Base-by-base conservation (phyloP, 2,113 vertebrate genomes). In the Triplophysa tibetana region DNA sequence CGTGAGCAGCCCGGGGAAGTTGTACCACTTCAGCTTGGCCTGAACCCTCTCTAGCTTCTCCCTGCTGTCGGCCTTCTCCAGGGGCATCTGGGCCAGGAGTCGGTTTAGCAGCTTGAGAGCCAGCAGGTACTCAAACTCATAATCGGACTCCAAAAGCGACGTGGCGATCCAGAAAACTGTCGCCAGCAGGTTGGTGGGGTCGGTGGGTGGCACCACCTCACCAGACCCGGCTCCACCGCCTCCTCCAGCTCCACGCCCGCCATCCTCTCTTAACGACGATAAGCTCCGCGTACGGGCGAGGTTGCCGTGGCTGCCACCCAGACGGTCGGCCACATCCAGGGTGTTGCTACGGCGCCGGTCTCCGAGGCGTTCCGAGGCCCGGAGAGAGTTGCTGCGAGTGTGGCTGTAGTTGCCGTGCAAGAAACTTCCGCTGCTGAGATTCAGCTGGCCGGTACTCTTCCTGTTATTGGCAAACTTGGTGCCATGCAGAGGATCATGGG, bases 131-230 rank as follows among this genome's bases (percentile, higher is more conserved):
- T 99, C 98, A 45, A 98, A 98, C 82, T 99, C 98, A 1, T 99
- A 99, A 91, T 99, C 98, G 0, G 98, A 99, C 90, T 99, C 98
- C 0, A 99, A 88, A 75, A 99, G 90, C 0, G 98, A 99, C 1
- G 95, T 87, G 10, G 96, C 97, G 65, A 99, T 99, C 98, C 98
- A 99, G 88, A 99, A 99, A 66, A 99, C 95, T 7, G 95, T 98
- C 82, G 97, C 97, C 96, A 99, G 94, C 90, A 99, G 90, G 86
- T 95, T 97, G 45, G 94, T 86, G 21, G 97, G 98, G 89, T 98
- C 97, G 85, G 95, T 95, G 69, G 96, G 92, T 41, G 95, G 93
- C 76, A 93, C 93, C 68, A 83, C 23, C 7, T 91, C 90, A 64
- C 80, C 81, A 16, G 64, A 23, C 29, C 88, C 86, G 12, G 79